Percentiles rank a stretch among this genome's conserved stretches.
Evolutionary conservation across 2,888 invertebrate species (phyloP).

Genomic region (Athrips mouffetella): DNA sequence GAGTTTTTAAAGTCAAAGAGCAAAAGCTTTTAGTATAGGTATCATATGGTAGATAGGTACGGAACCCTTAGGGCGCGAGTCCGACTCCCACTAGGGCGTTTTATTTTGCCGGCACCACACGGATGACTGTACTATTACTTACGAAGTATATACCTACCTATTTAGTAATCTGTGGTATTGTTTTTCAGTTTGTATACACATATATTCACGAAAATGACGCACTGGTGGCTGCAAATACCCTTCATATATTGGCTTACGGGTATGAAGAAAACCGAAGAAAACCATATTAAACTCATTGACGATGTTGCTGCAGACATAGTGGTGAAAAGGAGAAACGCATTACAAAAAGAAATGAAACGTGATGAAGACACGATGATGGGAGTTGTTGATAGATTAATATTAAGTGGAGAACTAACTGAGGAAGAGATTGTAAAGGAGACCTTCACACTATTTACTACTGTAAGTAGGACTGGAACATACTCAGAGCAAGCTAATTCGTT

Average conservation of each 20-base stretch:
- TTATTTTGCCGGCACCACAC: too few relatives aligned
- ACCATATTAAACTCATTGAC: constrained; percentile 33
- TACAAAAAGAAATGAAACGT: constrained; percentile 22
- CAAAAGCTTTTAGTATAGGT: too few relatives aligned
- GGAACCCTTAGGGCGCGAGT: too few relatives aligned
- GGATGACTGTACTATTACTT: too few relatives aligned
- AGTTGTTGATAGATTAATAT: constrained; percentile 51
- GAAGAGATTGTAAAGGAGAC: constrained; percentile 47
- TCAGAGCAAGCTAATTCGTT: too few relatives aligned
- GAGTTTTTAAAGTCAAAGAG: too few relatives aligned
- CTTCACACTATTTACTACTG: constrained; percentile 57
- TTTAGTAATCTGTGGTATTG: background rate
- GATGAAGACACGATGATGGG: constrained; percentile 40
- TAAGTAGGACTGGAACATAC: too few relatives aligned
- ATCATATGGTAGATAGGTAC: too few relatives aligned
- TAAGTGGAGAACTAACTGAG: constrained; percentile 44
- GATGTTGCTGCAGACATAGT: constrained; percentile 45
- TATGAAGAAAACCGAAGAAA: constrained; percentile 31
- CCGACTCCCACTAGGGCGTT: too few relatives aligned
- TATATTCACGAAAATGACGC: constrained; percentile 51
- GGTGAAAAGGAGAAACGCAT: constrained; percentile 34
- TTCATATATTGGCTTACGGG: constrained; percentile 47
- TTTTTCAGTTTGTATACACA: constrained; percentile 45
- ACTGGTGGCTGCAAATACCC: constrained; percentile 62
- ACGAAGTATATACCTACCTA: too few relatives aligned